Percentiles rank a stretch among this genome's conserved stretches.
Evolutionary conservation across 2,113 vertebrate genomes (phyloP).

Genomic region (Lates calcarifer): DNA sequence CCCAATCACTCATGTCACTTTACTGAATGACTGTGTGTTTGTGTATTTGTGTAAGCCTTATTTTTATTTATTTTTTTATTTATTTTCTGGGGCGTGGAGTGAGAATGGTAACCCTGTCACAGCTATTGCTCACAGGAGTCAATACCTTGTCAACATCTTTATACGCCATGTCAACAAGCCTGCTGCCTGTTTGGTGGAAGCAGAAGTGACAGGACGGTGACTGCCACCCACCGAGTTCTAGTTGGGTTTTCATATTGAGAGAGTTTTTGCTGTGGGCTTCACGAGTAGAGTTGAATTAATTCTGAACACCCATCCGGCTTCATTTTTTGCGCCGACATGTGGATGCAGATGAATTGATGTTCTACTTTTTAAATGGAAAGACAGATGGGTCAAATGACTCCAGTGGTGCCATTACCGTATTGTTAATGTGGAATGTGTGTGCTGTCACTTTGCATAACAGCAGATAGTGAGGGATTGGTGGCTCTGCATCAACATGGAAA

Average conservation of each 20-base stretch:
- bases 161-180: slow-evolving; percentile 68
- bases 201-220: slow-evolving; percentile 62
- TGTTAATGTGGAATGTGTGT: slow-evolving; percentile 32
- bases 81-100: slow-evolving; percentile 32
- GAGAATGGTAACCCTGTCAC: slow-evolving; percentile 55
- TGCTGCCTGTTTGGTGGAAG: slow-evolving; percentile 45
- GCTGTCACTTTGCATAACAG: slow-evolving; percentile 29
- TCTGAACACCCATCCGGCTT: slow-evolving; percentile 14
- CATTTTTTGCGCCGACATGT: slow-evolving; percentile 38
- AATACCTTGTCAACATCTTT: slow-evolving; percentile 74
- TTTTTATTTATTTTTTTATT: too few relatives aligned
- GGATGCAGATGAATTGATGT: slow-evolving; percentile 40
- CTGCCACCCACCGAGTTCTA: slow-evolving; percentile 52
- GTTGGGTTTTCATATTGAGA: slow-evolving; percentile 37
- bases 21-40: slow-evolving; percentile 46
- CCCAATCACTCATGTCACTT: slow-evolving; percentile 58
- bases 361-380: slow-evolving; percentile 21
- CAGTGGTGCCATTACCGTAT: slow-evolving; percentile 8
- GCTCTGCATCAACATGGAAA: slow-evolving; percentile 31
- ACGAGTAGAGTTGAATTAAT: slow-evolving; percentile 25
- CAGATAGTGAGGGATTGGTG: slow-evolving; percentile 18
- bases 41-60: slow-evolving; percentile 36
- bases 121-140: slow-evolving; percentile 59
- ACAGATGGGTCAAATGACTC: slow-evolving; percentile 25
- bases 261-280: slow-evolving; percentile 13